phyloP scores from a whole-genome alignment of 1,140 invertebrate genomes.

The Hypothenemus hampei region DNA sequence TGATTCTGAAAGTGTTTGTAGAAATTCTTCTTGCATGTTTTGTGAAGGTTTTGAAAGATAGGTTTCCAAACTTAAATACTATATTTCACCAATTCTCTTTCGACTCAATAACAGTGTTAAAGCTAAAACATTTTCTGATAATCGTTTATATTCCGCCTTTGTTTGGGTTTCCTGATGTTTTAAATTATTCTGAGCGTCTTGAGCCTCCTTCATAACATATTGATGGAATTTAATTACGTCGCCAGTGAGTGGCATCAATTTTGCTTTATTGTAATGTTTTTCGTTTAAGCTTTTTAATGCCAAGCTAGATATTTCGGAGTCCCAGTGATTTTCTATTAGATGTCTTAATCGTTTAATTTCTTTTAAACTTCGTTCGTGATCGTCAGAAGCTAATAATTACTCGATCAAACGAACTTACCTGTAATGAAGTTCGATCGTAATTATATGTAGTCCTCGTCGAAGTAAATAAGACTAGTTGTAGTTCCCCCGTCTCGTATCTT shows the following conservation, averaged over 20 bases:
- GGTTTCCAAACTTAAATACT: slow-evolving; percentile 16
- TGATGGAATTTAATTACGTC: slow-evolving; percentile 28
- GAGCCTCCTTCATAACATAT: slow-evolving; percentile 21
- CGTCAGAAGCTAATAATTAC: no score
- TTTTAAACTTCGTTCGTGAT: slow-evolving; percentile 21
- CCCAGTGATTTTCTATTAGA: slow-evolving; percentile 28
- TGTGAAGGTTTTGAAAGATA: slow-evolving; percentile 1
- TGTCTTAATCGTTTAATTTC: slow-evolving; percentile 29
- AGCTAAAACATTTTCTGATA: slow-evolving; percentile 20
- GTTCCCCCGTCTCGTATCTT: no score
- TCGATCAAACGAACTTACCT: no score
- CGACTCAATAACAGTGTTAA: slow-evolving; percentile 26
- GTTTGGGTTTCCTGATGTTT: slow-evolving; percentile 5
- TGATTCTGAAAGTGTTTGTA: slow-evolving; percentile 10
- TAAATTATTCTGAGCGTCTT: slow-evolving; percentile 8
- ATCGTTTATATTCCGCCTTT: slow-evolving; percentile 6
- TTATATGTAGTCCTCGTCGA: no score
- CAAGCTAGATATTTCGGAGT: slow-evolving; percentile 28
- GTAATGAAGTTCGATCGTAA: no score
- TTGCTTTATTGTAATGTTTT: slow-evolving; percentile 29
- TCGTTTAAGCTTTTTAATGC: slow-evolving; percentile 32
- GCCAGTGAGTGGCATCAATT: slow-evolving; percentile 22
- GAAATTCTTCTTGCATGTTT: slow-evolving; percentile 21
- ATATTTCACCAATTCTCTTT: slow-evolving; percentile 26
- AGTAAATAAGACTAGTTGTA: no score